Percentiles rank a stretch among this genome's conserved stretches.
These are phyloP conservation scores for Climacteris rufus DNA, from an alignment of 2,113 vertebrate species.

Conservation along the genomic window DNA sequence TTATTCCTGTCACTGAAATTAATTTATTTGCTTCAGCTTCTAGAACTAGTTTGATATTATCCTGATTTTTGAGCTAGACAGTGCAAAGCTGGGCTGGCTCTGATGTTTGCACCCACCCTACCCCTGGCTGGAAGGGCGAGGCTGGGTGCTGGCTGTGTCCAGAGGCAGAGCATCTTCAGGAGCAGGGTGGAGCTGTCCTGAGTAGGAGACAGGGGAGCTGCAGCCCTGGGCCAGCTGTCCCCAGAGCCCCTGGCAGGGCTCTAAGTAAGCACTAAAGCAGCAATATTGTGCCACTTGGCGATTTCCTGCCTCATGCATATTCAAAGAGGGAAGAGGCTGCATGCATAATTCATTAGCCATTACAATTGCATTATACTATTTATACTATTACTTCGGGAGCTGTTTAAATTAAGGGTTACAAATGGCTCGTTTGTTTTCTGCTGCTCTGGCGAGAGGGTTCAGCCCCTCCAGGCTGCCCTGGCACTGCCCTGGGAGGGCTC, in stretches of 20 bases:
- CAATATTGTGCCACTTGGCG: not conserved
- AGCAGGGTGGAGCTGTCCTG: not conserved
- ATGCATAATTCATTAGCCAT: slow-evolving; percentile 54
- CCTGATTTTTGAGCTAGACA: not conserved
- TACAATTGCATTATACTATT: slow-evolving; percentile 54
- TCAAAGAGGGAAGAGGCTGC: slow-evolving; percentile 6
- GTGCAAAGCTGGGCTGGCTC: not conserved
- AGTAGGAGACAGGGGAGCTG: not conserved
- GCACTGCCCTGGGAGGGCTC: not conserved
- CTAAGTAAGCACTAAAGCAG: not conserved
- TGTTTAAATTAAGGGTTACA: slow-evolving; percentile 64
- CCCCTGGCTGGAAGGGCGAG: not conserved
- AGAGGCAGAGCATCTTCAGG: too few relatives aligned
- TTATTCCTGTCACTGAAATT: slow-evolving; percentile 93
- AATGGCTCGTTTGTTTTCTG: slow-evolving; percentile 24
- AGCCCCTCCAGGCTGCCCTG: not conserved
- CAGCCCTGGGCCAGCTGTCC: not conserved
- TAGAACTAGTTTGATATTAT: slow-evolving; percentile 76
- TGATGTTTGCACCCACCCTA: not conserved
- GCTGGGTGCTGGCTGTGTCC: not conserved
- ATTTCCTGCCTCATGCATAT: slow-evolving; percentile 51
- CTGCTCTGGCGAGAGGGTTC: not conserved
- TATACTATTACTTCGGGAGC: slow-evolving; percentile 35
- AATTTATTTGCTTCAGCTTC: slow-evolving; percentile 79
- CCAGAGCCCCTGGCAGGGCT: not conserved